Evolutionary conservation across 2,888 invertebrate species (phyloP), one percentile per base, ranked within the genome.

Genomic region (Eupsilia transversa): DNA sequence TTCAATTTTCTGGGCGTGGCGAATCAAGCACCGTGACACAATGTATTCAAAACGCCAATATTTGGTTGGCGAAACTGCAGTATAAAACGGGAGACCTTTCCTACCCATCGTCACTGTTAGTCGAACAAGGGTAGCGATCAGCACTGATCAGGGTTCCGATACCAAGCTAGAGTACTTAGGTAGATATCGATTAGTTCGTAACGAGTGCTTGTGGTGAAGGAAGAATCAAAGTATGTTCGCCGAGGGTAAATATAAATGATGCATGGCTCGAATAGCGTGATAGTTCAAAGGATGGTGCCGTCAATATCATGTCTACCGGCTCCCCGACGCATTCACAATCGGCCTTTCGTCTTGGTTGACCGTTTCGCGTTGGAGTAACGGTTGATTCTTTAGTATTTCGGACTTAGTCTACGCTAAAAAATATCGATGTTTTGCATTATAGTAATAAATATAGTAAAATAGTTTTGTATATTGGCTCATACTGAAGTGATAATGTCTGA

Each of bases 201-300:
- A 92, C 94, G 91, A 91, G 93, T 93, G 90, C 87, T 92, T 90
- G 91, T 93, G 91, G 92, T 93, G 93, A 93, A 95, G 93, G 93
- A 95, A 94, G 94, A 95, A 92, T 92, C 94, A 96, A 96, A 96
- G 96, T 96, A 96, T 96, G 96, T 96, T 96, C 95, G 94, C 93
- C 92, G 96, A 93, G 96, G 96, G 96, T 96, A 96, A 96, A 96
- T 96, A 96, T 96, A 95, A 96, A 96, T 94, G 93, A 96, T 96
- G 95, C 96, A 96, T 96, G 97, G 92, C 92, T 95, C 90, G 96
- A 92, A 93, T 97, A 97, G 97, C 97, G 97, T 96, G 97, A 97
- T 96, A 96, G 96, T 95, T 96, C 96, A 95, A 96, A 94, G 93
- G 91, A 92, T 90, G 91, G 87, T 89, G 92, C 92, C 93, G 91